Evolutionary conservation across 2,113 vertebrate species (phyloP).

Genomic region (Nettapus auritus): DNA sequence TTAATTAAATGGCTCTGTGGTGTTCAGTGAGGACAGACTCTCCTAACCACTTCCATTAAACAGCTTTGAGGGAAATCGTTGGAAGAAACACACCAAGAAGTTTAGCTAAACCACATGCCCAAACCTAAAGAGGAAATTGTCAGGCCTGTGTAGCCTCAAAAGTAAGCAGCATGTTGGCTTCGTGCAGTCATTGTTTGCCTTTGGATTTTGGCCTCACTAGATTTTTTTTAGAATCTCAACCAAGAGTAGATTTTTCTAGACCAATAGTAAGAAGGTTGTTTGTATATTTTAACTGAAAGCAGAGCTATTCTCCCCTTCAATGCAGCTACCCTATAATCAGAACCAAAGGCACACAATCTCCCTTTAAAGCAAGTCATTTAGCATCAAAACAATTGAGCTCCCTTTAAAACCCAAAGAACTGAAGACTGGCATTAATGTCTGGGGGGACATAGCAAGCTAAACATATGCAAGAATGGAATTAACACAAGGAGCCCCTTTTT

Average conservation of each 20-base stretch:
- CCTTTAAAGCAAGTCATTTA: background rate
- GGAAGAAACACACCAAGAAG: background rate
- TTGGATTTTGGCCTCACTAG: background rate
- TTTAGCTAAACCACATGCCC: background rate
- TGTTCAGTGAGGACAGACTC: background rate
- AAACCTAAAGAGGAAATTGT: background rate
- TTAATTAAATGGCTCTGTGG: background rate
- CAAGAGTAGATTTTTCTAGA: background rate
- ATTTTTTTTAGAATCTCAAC: background rate
- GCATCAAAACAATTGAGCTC: background rate
- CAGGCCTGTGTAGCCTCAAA: background rate
- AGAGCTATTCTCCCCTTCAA: background rate
- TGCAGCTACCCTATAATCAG: background rate
- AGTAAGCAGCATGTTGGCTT: background rate
- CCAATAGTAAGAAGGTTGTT: background rate
- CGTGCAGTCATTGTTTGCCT: accelerated
- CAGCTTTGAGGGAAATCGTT: background rate
- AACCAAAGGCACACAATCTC: background rate
- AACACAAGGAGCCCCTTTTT: background rate
- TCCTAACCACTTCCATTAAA: background rate
- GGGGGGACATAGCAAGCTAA: background rate
- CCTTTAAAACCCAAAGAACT: background rate
- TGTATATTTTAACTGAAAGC: background rate
- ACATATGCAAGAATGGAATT: background rate
- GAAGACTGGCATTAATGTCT: background rate